Conservation (phyloP, 1,140 invertebrate genomes). For the Aporrectodea caliginosa region DNA sequence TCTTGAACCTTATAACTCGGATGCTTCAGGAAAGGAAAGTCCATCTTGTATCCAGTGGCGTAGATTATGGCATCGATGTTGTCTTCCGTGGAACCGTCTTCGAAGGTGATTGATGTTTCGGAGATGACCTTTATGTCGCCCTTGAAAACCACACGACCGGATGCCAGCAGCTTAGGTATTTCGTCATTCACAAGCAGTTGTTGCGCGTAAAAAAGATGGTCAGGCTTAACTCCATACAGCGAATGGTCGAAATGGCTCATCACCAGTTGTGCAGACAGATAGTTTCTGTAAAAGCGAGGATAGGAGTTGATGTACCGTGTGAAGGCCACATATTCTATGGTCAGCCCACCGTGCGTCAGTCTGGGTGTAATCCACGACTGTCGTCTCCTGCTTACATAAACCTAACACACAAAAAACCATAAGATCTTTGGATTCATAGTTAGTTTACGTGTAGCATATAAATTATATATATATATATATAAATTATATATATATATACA, state of each 20-base stretch:
- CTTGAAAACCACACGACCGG: not conserved
- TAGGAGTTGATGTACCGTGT: not conserved
- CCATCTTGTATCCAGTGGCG: not conserved
- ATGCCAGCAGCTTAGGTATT: not conserved
- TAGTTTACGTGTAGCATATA: too few relatives aligned
- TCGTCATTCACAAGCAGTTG: not conserved
- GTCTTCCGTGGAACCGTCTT: not conserved
- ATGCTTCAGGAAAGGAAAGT: not conserved
- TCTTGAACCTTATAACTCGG: not conserved
- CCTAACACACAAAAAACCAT: too few relatives aligned
- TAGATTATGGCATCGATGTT: not conserved
- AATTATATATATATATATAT: too few relatives aligned
- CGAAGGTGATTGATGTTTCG: not conserved
- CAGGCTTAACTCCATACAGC: not conserved
- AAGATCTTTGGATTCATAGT: too few relatives aligned
- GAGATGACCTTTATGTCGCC: not conserved
- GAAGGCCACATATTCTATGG: not conserved
- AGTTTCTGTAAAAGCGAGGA: not conserved
- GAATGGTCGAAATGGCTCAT: not conserved
- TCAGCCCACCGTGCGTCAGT: not conserved
- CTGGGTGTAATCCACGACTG: not conserved
- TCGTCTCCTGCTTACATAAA: not conserved
- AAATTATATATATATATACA: too few relatives aligned
- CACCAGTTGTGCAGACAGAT: not conserved
- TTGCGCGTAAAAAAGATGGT: not conserved